phyloP scores from a whole-genome alignment of 2,888 invertebrate genomes.

The Lasioglossum morio region DNA sequence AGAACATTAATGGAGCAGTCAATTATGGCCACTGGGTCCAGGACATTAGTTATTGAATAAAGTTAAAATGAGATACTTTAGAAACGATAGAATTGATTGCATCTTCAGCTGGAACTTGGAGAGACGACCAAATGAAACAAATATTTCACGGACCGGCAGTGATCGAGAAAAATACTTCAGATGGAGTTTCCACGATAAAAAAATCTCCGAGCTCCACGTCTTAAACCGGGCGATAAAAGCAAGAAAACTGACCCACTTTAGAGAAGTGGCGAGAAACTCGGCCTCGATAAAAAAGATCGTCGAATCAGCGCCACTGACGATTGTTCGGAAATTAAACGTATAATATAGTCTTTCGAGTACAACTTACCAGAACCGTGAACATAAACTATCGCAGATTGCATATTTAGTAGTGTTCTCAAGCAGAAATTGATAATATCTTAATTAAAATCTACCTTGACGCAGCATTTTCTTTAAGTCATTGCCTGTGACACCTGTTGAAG shows the following conservation, averaged over 20 bases:
- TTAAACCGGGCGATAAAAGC: constrained; percentile 37
- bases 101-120: constrained; percentile 22
- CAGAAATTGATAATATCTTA: constrained; percentile 8
- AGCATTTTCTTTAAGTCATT: background rate
- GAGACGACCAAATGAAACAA: constrained; percentile 18
- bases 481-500: background rate
- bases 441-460: background rate
- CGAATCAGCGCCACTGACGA: constrained; percentile 46
- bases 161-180: constrained; percentile 30
- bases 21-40: background rate
- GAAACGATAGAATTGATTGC: constrained; percentile 5
- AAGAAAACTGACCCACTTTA: constrained; percentile 50
- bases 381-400: constrained; percentile 4
- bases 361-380: background rate
- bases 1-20: background rate
- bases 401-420: background rate
- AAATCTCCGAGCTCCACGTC: constrained; percentile 37
- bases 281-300: constrained; percentile 72
- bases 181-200: constrained; percentile 34
- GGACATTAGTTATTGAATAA: background rate
- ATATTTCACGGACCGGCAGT: constrained; percentile 29
- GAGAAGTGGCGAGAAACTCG: constrained; percentile 26
- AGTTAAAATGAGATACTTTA: background rate
- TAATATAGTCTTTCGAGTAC: constrained; percentile 32
- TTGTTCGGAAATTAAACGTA: constrained; percentile 54